Evolutionary conservation across 1,140 invertebrate genomes (phyloP).

Genomic region (Platyscapa corneri): DNA sequence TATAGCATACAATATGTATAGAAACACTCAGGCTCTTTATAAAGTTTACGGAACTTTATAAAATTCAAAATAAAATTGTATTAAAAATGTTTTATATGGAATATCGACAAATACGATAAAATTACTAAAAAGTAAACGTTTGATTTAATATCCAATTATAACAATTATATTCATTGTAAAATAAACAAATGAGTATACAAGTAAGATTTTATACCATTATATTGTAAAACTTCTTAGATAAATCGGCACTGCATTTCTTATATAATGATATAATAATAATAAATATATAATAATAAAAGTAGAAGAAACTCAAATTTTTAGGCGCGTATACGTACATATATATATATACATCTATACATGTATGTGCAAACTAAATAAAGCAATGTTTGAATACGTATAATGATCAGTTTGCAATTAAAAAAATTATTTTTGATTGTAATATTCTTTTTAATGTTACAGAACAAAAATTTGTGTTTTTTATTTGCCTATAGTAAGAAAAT

Average conservation of each 20-base stretch:
- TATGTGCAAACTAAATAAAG: too few relatives aligned
- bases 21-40: neutral
- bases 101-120: neutral
- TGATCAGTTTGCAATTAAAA: neutral
- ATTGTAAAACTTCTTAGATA: too few relatives aligned
- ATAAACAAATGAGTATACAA: neutral
- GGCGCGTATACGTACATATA: too few relatives aligned
- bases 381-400: too few relatives aligned
- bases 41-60: neutral
- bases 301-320: too few relatives aligned
- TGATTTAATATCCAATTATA: neutral
- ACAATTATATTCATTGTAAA: neutral
- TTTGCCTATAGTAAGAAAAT: neutral
- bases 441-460: neutral
- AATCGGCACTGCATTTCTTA: too few relatives aligned
- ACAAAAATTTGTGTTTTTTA: neutral
- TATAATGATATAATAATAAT: too few relatives aligned
- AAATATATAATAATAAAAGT: too few relatives aligned
- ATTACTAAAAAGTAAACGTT: neutral
- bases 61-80: neutral
- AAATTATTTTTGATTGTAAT: neutral
- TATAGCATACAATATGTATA: neutral
- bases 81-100: too few relatives aligned
- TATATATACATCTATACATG: too few relatives aligned
- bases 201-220: too few relatives aligned